Conservation (phyloP, 2,888 invertebrate genomes). For the Eledona agricola region DNA sequence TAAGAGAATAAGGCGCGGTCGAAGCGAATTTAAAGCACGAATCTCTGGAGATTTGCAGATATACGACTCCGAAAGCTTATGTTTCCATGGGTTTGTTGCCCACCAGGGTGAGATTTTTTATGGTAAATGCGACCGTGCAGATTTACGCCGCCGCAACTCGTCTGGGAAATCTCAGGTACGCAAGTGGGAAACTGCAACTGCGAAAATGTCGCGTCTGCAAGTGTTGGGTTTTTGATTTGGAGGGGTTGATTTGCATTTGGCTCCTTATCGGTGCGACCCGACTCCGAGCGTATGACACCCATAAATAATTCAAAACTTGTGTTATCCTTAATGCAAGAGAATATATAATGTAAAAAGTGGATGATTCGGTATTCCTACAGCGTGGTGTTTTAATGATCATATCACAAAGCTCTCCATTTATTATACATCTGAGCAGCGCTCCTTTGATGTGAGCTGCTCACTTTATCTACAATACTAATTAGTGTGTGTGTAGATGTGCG, state of each 20-base stretch:
- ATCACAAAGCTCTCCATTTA: slow-evolving; percentile 55
- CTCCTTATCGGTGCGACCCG: slow-evolving; percentile 19
- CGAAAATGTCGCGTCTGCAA: too few species aligned
- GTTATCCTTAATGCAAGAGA: slow-evolving; percentile 45
- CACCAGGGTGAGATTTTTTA: slow-evolving; percentile 37
- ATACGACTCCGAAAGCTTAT: slow-evolving; percentile 25
- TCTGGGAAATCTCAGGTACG: too few species aligned
- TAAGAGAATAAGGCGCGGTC: slow-evolving; percentile 4
- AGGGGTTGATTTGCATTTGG: slow-evolving; percentile 12
- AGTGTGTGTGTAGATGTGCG: slow-evolving; percentile 48
- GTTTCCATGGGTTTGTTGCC: slow-evolving; percentile 30
- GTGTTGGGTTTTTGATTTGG: too few species aligned
- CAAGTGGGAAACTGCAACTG: too few species aligned
- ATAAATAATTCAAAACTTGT: slow-evolving; percentile 48
- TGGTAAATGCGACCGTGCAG: slow-evolving; percentile 32
- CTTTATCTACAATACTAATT: slow-evolving; percentile 52
- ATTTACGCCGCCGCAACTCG: slow-evolving; percentile 29
- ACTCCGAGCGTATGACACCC: slow-evolving; percentile 30
- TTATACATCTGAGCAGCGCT: slow-evolving; percentile 53
- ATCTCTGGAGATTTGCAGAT: slow-evolving; percentile 33
- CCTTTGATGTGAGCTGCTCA: slow-evolving; percentile 51
- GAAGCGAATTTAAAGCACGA: slow-evolving; percentile 18
- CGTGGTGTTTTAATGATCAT: slow-evolving; percentile 54
- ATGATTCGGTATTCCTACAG: slow-evolving; percentile 50
- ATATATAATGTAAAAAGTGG: slow-evolving; percentile 50